Base-by-base conservation (phyloP, 2,797 vertebrate species). In the Macroramphosus scolopax region DNA sequence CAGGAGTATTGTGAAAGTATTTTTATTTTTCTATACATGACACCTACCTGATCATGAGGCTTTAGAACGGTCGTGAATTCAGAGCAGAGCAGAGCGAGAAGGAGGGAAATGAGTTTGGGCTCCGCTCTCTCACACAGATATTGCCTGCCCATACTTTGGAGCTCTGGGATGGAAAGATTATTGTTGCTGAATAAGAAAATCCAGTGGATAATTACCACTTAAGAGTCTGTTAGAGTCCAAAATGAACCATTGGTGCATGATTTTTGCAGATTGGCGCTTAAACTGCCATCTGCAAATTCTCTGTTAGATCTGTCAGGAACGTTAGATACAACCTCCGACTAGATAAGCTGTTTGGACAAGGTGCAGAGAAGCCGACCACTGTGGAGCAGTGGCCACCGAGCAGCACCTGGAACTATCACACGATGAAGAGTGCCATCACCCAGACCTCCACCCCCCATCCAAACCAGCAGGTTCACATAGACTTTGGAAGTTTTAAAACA, bases 21-120 rank as follows among this genome's bases (percentile, higher is more conserved):
- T 87, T 86, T 77, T 75, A 63, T 74, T 76, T 73, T 66, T 48
- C 67, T 29, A 30, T 41, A 59, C 37, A 51, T 16, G 11, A 60
- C 28, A 51, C 48, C 42, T 64, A 49, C 74, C 57, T 66, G 66
- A 60, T 63, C 34, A 39, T 60, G 31, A 55, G 59, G 54, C 47
- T 43, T 50, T 55, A 68, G 30, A 53, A 34, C 49, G 55, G 63
- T 42, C 6, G 12, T 18, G 30, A 47, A 57, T 68, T 63, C 30
- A 52, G 26, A n/a, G n/a, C n/a, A n/a, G n/a, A n/a, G n/a, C n/a
- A n/a, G n/a, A n/a, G n/a, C n/a, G n/a, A n/a, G n/a, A n/a, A n/a
- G n/a, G n/a, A n/a, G n/a, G n/a, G n/a, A n/a, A n/a, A n/a, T n/a
- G n/a, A n/a, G n/a, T n/a, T n/a, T n/a, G n/a, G n/a, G n/a, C n/a